Conservation (phyloP, 2,888 invertebrate species). For the Andrena trimmerana region DNA sequence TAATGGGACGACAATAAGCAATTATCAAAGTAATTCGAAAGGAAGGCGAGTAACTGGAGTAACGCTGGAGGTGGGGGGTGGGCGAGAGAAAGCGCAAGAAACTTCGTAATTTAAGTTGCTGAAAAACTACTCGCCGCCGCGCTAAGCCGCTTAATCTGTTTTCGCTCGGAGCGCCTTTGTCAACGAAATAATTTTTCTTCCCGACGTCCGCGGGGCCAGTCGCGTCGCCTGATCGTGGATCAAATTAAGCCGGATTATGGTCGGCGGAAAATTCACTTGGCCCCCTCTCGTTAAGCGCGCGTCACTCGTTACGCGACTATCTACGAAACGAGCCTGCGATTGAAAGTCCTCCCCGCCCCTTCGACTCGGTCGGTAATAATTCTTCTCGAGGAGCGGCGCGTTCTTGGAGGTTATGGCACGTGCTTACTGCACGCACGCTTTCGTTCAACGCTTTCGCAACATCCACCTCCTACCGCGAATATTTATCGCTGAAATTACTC, state of each 20-base stretch:
- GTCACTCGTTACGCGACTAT: conserved; percentile 31
- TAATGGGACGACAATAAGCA: conserved; percentile 53
- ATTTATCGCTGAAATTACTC: conserved; percentile 25
- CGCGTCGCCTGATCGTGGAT: conserved; percentile 13
- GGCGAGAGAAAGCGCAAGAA: neutral
- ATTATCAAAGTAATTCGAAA: conserved; percentile 46
- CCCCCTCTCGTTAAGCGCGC: conserved; percentile 30
- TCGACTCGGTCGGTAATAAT: neutral
- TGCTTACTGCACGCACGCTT: neutral
- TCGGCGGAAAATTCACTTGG: conserved; percentile 31
- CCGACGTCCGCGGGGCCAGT: neutral
- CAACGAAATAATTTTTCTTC: conserved; percentile 46
- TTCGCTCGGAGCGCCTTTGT: conserved; percentile 29
- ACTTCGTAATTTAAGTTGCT: conserved; percentile 48
- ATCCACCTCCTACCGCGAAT: neutral
- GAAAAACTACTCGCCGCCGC: conserved; percentile 8
- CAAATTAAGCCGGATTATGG: conserved; percentile 40
- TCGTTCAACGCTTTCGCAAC: no score
- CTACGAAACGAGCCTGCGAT: conserved; percentile 13
- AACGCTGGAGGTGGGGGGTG: neutral
- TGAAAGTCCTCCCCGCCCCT: neutral
- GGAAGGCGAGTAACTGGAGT: neutral
- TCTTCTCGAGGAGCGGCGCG: neutral
- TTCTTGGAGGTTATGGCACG: conserved; percentile 1
- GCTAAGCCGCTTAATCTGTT: conserved; percentile 37